phyloP scores from a whole-genome alignment of 2,113 vertebrate genomes.

The Chaetura pelagica region DNA sequence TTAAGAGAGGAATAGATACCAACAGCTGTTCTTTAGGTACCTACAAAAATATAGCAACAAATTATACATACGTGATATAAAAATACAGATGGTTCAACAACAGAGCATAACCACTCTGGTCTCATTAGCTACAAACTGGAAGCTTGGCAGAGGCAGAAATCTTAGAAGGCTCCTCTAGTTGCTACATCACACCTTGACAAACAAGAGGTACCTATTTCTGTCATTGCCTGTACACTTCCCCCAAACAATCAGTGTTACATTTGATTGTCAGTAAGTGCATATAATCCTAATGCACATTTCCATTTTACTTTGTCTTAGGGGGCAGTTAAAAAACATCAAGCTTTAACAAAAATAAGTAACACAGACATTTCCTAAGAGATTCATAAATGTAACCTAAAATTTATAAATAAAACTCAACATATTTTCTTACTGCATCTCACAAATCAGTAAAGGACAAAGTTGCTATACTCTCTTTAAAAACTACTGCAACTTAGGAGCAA shows the following conservation, averaged over 20 bases:
- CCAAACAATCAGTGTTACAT: neutral
- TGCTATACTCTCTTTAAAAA: neutral
- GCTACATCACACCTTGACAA: neutral
- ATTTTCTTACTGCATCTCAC: neutral
- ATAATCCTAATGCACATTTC: neutral
- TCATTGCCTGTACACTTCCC: rapidly evolving
- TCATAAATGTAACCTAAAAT: neutral
- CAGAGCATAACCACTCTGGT: neutral
- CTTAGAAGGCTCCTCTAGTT: neutral
- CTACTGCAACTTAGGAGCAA: neutral
- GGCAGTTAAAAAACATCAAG: neutral
- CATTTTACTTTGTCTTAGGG: neutral
- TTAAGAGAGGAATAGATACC: conserved; percentile 90
- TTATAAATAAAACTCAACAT: neutral
- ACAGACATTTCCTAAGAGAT: neutral
- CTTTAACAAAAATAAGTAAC: neutral
- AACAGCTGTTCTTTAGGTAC: conserved; percentile 96
- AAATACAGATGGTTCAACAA: neutral
- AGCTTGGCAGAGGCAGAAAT: neutral
- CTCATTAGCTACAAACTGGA: neutral
- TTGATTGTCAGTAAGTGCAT: neutral
- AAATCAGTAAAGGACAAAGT: neutral
- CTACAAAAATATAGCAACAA: conserved; percentile 70
- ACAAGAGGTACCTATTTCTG: neutral
- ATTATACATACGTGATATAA: neutral